Base-by-base conservation (phyloP, 2,888 invertebrate species). In the Celastrina argiolus region DNA sequence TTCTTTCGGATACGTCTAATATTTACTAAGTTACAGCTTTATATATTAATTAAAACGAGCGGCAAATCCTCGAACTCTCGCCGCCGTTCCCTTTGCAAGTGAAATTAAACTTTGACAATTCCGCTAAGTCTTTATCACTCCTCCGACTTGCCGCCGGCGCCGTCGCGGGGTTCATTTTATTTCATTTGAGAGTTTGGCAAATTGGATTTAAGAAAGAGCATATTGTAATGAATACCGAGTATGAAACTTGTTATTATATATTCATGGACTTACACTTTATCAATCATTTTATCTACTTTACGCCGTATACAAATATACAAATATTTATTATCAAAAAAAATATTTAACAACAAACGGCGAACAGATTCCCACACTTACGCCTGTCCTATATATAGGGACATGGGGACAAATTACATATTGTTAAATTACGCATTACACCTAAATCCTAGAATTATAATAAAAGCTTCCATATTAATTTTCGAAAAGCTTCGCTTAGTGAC, bases 71-170 rank as follows among this genome's bases (percentile, higher is more conserved):
- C 36, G 36, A 39, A 61, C 16, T 36, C 59, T 31, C 16, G 14
- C n/a, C 59, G 59, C n/a, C n/a, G n/a, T 34, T 26, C 39, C 61
- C 61, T 61, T 34, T 34, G 36, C 61, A 61, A 61, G 61, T 61
- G 61, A 61, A 39, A 61, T 61, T 36, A 39, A 61, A 61, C 61
- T 61, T 61, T 61, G 61, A 61, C 61, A 61, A 61, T 61, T 39
- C 22, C 36, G 39, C 61, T 61, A 61, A 61, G 61, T 61, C 61
- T 61, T 61, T 61, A 61, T 61, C 39, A 36, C 22, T 22, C 10
- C 18, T n/a, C 39, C 34, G 39, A 36, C 61, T 61, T 58, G n/a
- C 58, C n/a, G 34, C 59, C 18, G 7, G 12, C 61, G 22, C 36
- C 61, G 39, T 61, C 22, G 36, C 18, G 14, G 18, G 61, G 61